Percentiles rank a stretch among this genome's conserved stretches.
Evolutionary conservation across 2,113 vertebrate species (phyloP).

Genomic region (Myodes glareolus): DNA sequence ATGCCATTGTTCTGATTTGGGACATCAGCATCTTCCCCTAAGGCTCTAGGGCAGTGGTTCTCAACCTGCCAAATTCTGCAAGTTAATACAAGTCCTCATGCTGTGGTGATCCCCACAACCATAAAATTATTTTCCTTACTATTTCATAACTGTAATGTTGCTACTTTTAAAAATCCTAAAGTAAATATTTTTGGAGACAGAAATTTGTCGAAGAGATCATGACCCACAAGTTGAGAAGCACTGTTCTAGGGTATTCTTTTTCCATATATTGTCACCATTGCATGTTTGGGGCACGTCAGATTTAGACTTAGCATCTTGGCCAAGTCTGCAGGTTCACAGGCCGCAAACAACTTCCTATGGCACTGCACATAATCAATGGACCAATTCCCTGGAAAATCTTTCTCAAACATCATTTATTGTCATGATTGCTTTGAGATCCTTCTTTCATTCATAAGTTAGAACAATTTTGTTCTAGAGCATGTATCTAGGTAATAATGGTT

Average conservation of each 20-base stretch:
- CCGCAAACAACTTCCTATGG: no score
- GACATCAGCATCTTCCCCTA: neutral
- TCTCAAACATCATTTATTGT: neutral
- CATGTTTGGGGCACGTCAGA: neutral
- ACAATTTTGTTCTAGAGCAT: neutral
- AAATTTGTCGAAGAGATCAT: neutral
- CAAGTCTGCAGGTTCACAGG: neutral
- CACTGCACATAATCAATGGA: neutral
- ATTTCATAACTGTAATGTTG: neutral
- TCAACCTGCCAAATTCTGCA: neutral
- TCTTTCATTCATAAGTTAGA: neutral
- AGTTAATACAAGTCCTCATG: neutral
- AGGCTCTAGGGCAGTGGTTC: neutral
- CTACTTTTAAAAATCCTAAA: neutral
- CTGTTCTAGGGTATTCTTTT: no score
- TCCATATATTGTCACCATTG: rapidly evolving
- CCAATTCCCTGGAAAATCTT: neutral
- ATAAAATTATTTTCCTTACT: neutral
- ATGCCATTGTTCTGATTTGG: neutral
- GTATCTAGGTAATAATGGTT: neutral
- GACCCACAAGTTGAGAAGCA: neutral
- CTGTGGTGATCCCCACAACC: neutral
- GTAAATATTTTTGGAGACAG: neutral
- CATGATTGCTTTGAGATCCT: neutral
- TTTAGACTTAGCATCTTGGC: no score